Evolutionary conservation across 2,888 invertebrate genomes (phyloP).

Genomic region (Drosophila tripunctata): DNA sequence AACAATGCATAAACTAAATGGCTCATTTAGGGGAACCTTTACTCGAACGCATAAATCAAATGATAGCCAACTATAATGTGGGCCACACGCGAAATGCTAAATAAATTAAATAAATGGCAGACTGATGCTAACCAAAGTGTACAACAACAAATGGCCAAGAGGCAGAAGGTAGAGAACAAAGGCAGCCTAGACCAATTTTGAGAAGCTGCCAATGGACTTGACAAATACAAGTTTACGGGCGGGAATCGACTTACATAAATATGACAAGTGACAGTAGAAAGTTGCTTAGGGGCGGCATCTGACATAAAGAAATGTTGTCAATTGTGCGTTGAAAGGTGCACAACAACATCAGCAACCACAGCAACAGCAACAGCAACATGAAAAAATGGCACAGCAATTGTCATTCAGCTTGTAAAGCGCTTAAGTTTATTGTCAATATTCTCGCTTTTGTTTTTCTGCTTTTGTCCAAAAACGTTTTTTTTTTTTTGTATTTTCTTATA

Average conservation of each 20-base stretch:
- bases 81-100: conserved; percentile 52
- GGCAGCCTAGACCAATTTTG: conserved; percentile 68
- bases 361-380: conserved; percentile 12
- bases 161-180: conserved; percentile 25
- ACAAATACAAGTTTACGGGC: not conserved
- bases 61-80: conserved; percentile 30
- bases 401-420: conserved; percentile 73
- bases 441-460: conserved; percentile 36
- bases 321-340: conserved; percentile 57
- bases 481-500: conserved; percentile 26
- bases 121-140: conserved; percentile 59
- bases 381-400: conserved; percentile 78
- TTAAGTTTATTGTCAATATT: conserved; percentile 78
- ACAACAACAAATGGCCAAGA: conserved; percentile 40
- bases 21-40: conserved; percentile 40
- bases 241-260: conserved; percentile 48
- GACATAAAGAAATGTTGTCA: conserved; percentile 60
- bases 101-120: conserved; percentile 67
- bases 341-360: conserved; percentile 18
- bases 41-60: conserved; percentile 43
- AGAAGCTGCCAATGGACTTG: conserved; percentile 65
- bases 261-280: conserved; percentile 77
- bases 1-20: conserved; percentile 30
- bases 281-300: conserved; percentile 55
- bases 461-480: too few relatives aligned